Conservation (phyloP, 2,888 invertebrate genomes). For the Caenorhabditis sp. region DNA sequence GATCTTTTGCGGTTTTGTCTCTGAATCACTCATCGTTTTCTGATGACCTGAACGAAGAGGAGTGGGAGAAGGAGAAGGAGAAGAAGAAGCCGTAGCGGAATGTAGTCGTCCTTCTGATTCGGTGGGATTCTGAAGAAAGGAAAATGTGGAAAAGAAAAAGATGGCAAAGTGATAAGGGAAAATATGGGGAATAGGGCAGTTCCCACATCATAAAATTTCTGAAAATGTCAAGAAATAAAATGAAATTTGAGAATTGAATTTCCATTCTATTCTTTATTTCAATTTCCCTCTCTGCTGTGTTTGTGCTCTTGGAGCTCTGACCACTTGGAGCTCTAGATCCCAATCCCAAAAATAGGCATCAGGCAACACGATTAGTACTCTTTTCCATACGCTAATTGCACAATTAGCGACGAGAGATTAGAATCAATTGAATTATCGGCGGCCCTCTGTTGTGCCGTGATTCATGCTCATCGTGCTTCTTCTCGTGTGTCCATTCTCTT, state of each 20-base stretch:
- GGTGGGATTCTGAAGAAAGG: constrained; percentile 22
- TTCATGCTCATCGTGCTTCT: constrained; percentile 24
- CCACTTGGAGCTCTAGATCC: background rate
- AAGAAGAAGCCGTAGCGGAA: background rate
- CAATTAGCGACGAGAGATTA: background rate
- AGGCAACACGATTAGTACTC: background rate
- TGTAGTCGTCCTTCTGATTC: constrained; percentile 21
- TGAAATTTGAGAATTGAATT: no score
- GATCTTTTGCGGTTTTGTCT: constrained; percentile 26
- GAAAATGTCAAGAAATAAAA: no score
- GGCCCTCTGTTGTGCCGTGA: constrained; percentile 20
- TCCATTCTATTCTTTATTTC: no score
- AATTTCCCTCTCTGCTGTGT: background rate
- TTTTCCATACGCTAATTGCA: constrained; percentile 1
- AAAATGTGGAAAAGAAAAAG: background rate
- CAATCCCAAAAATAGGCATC: background rate
- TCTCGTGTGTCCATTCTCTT: constrained; percentile 11
- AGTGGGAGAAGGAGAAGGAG: background rate
- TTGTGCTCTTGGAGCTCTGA: no score
- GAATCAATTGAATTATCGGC: constrained; percentile 1
- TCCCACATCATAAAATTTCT: constrained; percentile 4
- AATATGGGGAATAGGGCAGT: background rate
- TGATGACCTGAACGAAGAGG: constrained; percentile 12
- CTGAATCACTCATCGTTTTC: constrained; percentile 10
- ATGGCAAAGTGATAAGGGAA: background rate